A percentile compares a stretch with the other conserved stretches of the same genome.
phyloP scores from a whole-genome alignment of 1,140 invertebrate genomes.

The Heliconius eleuchia region DNA sequence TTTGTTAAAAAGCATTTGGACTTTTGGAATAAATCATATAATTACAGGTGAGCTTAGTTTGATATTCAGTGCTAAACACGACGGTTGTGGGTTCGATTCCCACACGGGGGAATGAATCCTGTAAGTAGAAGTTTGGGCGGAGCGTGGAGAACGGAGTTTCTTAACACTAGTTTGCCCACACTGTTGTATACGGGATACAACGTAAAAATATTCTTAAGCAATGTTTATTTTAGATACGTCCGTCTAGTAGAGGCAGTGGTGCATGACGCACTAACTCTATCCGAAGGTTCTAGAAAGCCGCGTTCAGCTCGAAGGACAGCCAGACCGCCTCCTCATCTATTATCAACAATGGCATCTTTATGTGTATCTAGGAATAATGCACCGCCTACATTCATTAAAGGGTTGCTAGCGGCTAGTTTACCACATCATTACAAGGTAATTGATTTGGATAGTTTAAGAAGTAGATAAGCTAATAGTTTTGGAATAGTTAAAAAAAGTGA shows the following conservation, averaged over 20 bases:
- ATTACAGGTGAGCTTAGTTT: constrained; percentile 82
- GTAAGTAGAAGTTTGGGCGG: too few species aligned
- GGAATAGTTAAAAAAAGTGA: neutral
- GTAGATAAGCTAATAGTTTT: too few species aligned
- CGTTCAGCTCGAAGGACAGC: constrained; percentile 68
- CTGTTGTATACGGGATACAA: too few species aligned
- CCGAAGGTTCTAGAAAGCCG: constrained; percentile 63
- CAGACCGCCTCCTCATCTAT: constrained; percentile 91
- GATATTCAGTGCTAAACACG: neutral
- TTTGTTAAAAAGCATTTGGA: constrained; percentile 88
- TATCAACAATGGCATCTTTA: constrained; percentile 93
- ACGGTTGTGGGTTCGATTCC: too few species aligned
- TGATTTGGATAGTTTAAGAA: neutral
- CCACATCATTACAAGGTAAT: constrained; percentile 56
- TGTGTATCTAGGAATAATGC: constrained; percentile 43
- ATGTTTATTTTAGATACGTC: constrained; percentile 86
- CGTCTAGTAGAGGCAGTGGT: constrained; percentile 93
- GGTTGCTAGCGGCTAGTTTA: constrained; percentile 47
- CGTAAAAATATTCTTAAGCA: too few species aligned
- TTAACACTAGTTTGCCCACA: too few species aligned
- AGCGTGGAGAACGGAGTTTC: too few species aligned
- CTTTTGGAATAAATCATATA: constrained; percentile 88
- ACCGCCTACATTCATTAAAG: constrained; percentile 36
- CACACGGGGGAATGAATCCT: too few species aligned
- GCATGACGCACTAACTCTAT: constrained; percentile 91